Base-by-base conservation (phyloP, 1,140 invertebrate genomes). In the Zaprionus ornatus region DNA sequence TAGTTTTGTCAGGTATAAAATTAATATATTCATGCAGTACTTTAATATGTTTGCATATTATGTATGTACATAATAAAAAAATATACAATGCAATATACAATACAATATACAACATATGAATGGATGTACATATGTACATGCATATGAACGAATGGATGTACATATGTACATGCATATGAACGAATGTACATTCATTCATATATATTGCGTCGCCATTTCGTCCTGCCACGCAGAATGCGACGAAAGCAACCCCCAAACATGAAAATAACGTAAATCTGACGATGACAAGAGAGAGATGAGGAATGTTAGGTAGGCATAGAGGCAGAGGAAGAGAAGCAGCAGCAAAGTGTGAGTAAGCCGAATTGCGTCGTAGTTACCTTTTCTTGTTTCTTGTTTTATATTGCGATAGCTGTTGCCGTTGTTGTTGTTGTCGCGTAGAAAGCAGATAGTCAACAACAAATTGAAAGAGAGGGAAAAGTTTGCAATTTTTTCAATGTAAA, bases 351-450 rank as follows among this genome's bases (percentile, higher is more conserved):
- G 88, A 91, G 88, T 91, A 91, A 90, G 90, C 60, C 61, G 57
- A 85, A 91, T 91, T 91, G 88, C 88, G 88, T 85, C 88, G 88
- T 88, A 91, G 84, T 91, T 91, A 79, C 71, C 63, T 85, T 76
- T 81, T 73, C 25, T 48, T 59, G 59, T 67, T 19, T 45, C 10
- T 32, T 61, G 60, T 63, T 70, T 70, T 56, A 54, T 29, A 56
- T 72, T 52, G 50, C 37, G 59, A 67, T 69, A 67, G 45, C 61
- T 69, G 35, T 68, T 79, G 56, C 69, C 74, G 21, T 67, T 71
- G 66, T 83, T 88, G 63, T 76, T 76, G 19, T 68, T 70, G 66
- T 77, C 67, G 71, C 68, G 70, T 75, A 77, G 9, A 32, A 54
- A 45, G 40, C 40, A 45, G 35, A 37, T 63, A 56, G 57, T 52